Conservation (phyloP, 2,113 vertebrate genomes). For the Struthio camelus region DNA sequence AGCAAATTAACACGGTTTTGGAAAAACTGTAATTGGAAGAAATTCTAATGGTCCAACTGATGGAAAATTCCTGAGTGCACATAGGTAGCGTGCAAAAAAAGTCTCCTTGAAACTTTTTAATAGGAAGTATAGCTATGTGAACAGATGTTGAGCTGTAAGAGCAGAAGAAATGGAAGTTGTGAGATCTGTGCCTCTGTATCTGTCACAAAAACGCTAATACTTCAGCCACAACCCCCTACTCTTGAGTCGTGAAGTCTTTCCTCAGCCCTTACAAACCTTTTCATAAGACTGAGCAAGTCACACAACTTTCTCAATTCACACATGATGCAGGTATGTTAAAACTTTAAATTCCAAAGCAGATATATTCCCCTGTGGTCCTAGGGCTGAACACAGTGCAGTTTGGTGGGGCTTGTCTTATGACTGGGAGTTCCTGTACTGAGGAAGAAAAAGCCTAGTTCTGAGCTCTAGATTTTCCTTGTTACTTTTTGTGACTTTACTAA, state of each 20-base stretch:
- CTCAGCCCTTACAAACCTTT: accelerated
- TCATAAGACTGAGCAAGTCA: background rate
- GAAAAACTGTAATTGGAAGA: background rate
- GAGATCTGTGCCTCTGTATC: background rate
- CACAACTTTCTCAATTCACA: background rate
- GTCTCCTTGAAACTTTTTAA: background rate
- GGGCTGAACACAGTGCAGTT: background rate
- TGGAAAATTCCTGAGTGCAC: background rate
- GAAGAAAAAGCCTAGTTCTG: background rate
- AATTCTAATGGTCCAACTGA: background rate
- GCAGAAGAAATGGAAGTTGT: background rate
- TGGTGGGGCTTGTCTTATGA: background rate
- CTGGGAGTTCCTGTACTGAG: background rate
- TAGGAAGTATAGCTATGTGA: background rate
- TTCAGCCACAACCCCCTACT: background rate
- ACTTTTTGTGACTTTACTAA: background rate
- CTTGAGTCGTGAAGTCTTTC: background rate
- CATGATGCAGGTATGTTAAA: background rate
- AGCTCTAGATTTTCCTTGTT: background rate
- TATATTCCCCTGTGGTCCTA: background rate
- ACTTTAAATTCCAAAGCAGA: background rate
- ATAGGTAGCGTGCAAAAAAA: background rate
- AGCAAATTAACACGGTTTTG: background rate
- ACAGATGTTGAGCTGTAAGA: background rate
- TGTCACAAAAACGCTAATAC: background rate